Percentiles rank a stretch among this genome's conserved stretches.
phyloP scores from a whole-genome alignment of 1,140 invertebrate species.

The Pinna nobilis region DNA sequence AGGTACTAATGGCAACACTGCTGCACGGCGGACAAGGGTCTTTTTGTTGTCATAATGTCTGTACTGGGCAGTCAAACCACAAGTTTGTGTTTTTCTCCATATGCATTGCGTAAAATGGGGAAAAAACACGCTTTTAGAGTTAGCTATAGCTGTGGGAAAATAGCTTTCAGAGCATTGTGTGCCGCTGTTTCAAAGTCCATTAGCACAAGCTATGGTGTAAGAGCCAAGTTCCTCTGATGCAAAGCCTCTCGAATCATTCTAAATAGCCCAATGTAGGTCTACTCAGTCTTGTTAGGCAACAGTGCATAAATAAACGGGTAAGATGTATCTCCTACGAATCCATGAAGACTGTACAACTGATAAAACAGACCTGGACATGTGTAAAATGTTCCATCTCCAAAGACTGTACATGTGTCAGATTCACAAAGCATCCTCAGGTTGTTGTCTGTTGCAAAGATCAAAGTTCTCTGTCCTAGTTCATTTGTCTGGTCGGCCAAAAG shows the following conservation, averaged over 20 bases:
- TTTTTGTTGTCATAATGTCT: background rate
- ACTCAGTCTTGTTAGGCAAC: background rate
- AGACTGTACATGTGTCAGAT: constrained; percentile 7
- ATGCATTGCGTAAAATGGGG: background rate
- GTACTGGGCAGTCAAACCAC: background rate
- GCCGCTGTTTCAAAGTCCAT: background rate
- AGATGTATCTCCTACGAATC: background rate
- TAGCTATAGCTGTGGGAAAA: background rate
- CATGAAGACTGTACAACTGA: constrained; percentile 19
- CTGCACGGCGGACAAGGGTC: background rate
- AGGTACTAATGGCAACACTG: background rate
- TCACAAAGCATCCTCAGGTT: constrained; percentile 2
- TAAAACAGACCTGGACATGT: background rate
- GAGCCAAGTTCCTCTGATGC: background rate
- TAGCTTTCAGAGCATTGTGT: background rate
- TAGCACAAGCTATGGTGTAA: background rate
- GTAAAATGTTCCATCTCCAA: constrained; percentile 31
- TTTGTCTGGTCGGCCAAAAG: background rate
- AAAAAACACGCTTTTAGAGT: background rate
- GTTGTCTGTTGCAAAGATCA: constrained; percentile 11
- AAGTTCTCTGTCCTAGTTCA: background rate
- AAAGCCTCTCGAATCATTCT: background rate
- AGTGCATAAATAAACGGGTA: constrained; percentile 13
- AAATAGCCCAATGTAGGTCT: background rate
- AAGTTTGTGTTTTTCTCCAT: background rate